These are phyloP conservation scores for Littorina saxatilis DNA, from an alignment of 1,140 invertebrate genomes.

Conservation along the genomic window DNA sequence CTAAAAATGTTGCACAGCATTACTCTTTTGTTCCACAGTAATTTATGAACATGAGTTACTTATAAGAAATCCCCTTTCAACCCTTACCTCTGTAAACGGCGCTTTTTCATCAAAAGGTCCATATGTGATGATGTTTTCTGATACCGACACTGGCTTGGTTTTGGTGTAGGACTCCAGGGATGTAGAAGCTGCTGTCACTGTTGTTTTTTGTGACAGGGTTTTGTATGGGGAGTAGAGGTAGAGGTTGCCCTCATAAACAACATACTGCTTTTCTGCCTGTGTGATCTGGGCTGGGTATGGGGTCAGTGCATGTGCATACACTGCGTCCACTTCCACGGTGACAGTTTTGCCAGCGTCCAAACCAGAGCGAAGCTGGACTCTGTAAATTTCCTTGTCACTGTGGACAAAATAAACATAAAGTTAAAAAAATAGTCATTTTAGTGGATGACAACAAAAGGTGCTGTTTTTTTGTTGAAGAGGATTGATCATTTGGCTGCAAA, in stretches of 20 bases:
- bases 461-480: no score
- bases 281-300: conserved; percentile 92
- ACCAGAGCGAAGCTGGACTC: conserved; percentile 67
- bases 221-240: conserved; percentile 91
- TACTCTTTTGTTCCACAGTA: no score
- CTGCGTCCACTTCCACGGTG: conserved; percentile 83
- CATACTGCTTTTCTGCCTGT: conserved; percentile 95
- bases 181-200: conserved; percentile 84
- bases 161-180: conserved; percentile 89
- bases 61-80: no score
- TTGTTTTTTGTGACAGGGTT: conserved; percentile 88
- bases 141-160: conserved; percentile 89
- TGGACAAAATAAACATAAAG: conserved; percentile 39
- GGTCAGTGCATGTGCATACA: conserved; percentile 85
- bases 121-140: conserved; percentile 88
- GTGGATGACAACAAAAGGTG: neutral
- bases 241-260: conserved; percentile 89
- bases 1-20: no score
- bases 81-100: conserved; percentile 76
- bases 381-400: conserved; percentile 66
- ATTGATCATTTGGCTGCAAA: no score
- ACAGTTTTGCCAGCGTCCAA: conserved; percentile 69
- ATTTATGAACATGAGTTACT: no score
- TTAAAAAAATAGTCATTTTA: neutral
- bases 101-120: conserved; percentile 89